These are phyloP conservation scores for Phoebastria nigripes DNA, from an alignment of 2,797 vertebrate genomes.

Conservation along the genomic window DNA sequence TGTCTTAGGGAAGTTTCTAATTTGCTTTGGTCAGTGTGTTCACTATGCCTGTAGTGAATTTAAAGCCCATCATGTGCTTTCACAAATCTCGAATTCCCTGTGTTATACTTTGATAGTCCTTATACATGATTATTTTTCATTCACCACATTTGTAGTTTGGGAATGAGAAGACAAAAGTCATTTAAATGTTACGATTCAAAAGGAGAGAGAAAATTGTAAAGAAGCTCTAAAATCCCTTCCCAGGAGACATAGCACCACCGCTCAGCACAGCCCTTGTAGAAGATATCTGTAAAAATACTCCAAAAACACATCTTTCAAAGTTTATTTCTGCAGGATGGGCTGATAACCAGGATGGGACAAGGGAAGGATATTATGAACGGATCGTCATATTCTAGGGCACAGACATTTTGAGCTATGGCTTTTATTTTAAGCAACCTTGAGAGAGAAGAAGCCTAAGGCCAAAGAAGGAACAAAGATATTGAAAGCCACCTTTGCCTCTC, in stretches of 20 bases:
- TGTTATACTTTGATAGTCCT: not conserved
- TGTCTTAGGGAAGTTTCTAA: slow-evolving; percentile 24
- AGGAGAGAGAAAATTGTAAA: not conserved
- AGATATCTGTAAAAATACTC: not conserved
- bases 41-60: not conserved
- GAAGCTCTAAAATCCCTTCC: not conserved
- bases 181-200: not conserved
- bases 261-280: not conserved
- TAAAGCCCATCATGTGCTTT: not conserved
- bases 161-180: not conserved
- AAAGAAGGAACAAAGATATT: not conserved
- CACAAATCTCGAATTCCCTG: not conserved
- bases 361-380: not conserved
- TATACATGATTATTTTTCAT: not conserved
- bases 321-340: not conserved
- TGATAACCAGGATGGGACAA: not conserved
- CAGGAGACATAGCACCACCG: not conserved
- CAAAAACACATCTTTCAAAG: not conserved
- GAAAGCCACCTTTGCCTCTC: not conserved
- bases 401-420: not conserved
- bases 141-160: not conserved
- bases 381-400: not conserved
- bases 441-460: not conserved
- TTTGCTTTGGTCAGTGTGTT: slow-evolving; percentile 12
- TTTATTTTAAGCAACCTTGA: not conserved